Base-by-base conservation (phyloP, 2,113 vertebrate species). In the Nicator chloris region DNA sequence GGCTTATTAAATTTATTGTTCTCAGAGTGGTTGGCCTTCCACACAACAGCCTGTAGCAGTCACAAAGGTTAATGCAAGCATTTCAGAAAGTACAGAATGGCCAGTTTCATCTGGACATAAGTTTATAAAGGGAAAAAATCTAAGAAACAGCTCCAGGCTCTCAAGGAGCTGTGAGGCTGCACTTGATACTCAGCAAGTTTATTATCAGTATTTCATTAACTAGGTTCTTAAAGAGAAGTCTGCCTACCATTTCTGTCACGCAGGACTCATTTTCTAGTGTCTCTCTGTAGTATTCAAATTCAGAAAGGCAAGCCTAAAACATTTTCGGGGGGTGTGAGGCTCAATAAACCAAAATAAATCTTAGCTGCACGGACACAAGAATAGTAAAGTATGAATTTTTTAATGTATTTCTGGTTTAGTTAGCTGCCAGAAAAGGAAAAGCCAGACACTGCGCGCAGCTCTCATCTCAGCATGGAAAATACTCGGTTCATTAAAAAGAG, bases 161-260 rank as follows among this genome's bases (percentile, higher is more conserved):
- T 82, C 73, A 93, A 94, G 92, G 68, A 95, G 59, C 37, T 77
- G 54, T 19, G n/a, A 44, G 51, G 51, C 47, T 82, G 86, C 53
- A 47, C 68, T 61, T 76, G 76, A 90, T 51, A 80, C 42, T 57
- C 7, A 56, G 51, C 44, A 84, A 77, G 81, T 93, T 92, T 64
- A 94, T 72, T 77, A 91, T 79, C 63, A 86, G 94, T 91, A 51
- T 82, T 86, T 85, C 66, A 95, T 96, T 96, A 97, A 96, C 95
- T 47, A 95, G 82, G 37, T 51, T 92, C 56, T 94, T 90, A 93
- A 91, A 86, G 70, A 77, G 53, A 94, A 73, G 87, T 23, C 35
- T 28, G 57, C 56, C 60, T 42, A 47, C 45, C 18, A 60, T 61
- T 77, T 68, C 64, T 54, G 47, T 57, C 4, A 4, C 26, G 35